phyloP scores from a whole-genome alignment of 2,113 vertebrate genomes.

The Ondatra zibethicus region DNA sequence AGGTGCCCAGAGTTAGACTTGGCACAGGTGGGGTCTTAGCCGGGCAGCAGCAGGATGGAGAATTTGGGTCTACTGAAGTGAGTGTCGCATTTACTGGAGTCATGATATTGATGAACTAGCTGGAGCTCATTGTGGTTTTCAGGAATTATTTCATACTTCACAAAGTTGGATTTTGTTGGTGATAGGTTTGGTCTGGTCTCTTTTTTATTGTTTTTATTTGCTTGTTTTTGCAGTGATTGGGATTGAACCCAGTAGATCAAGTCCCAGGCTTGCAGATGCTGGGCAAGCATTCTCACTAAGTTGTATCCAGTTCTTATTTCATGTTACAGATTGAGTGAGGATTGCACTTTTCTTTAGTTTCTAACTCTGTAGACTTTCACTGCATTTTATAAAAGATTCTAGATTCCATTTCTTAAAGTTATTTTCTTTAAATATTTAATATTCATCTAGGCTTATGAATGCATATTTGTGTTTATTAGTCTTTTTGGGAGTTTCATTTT shows the following conservation, averaged over 20 bases:
- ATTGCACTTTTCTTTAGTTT: not conserved
- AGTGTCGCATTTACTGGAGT: not conserved
- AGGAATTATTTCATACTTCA: conserved; percentile 16
- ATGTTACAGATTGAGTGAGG: not conserved
- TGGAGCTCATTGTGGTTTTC: not conserved
- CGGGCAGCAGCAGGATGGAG: not conserved
- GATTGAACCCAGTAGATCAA: not conserved
- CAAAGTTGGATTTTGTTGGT: not conserved
- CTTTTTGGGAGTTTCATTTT: not conserved
- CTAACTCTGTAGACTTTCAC: not conserved
- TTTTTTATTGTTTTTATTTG: not conserved
- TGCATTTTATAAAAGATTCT: conserved; percentile 27
- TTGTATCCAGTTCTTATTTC: not conserved
- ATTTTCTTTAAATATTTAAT: conserved; percentile 21
- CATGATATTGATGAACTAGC: conserved; percentile 5
- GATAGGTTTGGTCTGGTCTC: not conserved
- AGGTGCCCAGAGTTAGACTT: not conserved
- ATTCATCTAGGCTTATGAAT: not conserved
- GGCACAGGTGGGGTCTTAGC: not conserved
- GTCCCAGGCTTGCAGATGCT: not conserved
- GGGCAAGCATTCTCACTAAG: too few species aligned
- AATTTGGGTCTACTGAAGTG: not conserved
- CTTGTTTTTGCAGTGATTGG: not conserved
- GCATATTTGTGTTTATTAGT: not conserved
- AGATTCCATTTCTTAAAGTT: not conserved